phyloP scores from a whole-genome alignment of 2,113 vertebrate species.

The Prunella fulvescens region DNA sequence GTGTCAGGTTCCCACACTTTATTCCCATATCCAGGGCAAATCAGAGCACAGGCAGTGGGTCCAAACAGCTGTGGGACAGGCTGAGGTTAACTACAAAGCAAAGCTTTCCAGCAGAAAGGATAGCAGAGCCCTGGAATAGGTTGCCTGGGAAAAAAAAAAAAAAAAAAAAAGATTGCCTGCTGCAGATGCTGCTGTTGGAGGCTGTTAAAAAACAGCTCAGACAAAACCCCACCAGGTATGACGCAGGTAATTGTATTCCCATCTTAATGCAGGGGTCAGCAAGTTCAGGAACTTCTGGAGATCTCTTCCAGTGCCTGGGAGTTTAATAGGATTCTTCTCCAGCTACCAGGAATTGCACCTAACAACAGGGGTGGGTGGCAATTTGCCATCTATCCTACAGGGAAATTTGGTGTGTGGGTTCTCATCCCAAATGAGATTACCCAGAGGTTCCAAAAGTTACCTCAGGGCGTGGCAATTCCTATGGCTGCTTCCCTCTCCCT shows the following conservation, averaged over 20 bases:
- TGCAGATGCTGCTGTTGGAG: background rate
- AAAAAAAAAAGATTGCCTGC: background rate
- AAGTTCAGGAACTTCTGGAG: background rate
- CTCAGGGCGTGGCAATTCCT: background rate
- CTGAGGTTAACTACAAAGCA: background rate
- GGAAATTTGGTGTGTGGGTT: background rate
- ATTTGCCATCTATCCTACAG: background rate
- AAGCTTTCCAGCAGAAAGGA: background rate
- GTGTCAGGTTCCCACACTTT: background rate
- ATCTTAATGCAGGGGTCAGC: background rate
- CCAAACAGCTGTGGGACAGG: background rate
- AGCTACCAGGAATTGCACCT: background rate
- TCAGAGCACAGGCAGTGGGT: background rate
- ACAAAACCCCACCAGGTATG: background rate
- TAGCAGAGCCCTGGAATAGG: background rate
- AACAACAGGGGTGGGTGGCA: background rate
- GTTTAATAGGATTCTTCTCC: background rate
- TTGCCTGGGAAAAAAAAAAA: background rate
- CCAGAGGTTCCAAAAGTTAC: background rate
- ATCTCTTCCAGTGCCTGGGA: background rate
- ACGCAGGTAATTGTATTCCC: background rate
- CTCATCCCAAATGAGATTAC: background rate
- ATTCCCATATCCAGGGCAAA: background rate
- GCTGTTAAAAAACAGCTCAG: background rate
- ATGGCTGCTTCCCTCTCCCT: background rate